These are phyloP conservation scores for Sturnus vulgaris DNA, from an alignment of 2,113 vertebrate species.

Conservation along the genomic window DNA sequence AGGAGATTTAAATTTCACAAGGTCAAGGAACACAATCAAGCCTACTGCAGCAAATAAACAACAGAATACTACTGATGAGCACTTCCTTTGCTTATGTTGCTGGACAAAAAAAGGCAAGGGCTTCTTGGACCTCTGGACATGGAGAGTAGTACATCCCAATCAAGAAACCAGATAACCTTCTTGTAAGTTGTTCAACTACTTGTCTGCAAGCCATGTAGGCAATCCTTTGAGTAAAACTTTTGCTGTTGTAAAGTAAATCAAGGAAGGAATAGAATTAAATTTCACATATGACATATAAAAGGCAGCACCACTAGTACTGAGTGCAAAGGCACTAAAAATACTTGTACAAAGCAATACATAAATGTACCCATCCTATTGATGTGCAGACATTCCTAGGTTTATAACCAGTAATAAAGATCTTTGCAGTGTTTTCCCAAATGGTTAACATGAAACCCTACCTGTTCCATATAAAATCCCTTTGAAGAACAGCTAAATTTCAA, in stretches of 20 bases:
- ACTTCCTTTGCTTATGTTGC: neutral
- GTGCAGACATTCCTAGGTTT: neutral
- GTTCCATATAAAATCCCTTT: constrained; percentile 20
- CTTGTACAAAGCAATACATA: neutral
- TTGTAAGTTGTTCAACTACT: neutral
- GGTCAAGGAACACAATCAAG: neutral
- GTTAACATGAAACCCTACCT: constrained; percentile 18
- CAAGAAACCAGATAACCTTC: neutral
- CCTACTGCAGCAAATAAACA: neutral
- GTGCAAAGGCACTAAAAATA: neutral
- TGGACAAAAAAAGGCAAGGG: neutral
- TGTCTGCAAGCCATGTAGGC: neutral
- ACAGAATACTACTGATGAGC: neutral
- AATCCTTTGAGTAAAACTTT: neutral
- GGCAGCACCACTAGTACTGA: neutral
- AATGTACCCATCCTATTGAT: neutral
- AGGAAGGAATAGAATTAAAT: neutral
- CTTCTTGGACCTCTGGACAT: neutral
- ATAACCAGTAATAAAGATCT: constrained; percentile 16
- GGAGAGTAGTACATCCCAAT: neutral
- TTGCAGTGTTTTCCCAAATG: neutral
- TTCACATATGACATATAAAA: neutral
- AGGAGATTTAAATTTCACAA: neutral
- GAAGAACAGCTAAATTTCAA: constrained; percentile 25
- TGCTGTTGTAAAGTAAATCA: neutral